Conservation (phyloP, 2,888 invertebrate species). For the Nesidiocoris tenuis region DNA sequence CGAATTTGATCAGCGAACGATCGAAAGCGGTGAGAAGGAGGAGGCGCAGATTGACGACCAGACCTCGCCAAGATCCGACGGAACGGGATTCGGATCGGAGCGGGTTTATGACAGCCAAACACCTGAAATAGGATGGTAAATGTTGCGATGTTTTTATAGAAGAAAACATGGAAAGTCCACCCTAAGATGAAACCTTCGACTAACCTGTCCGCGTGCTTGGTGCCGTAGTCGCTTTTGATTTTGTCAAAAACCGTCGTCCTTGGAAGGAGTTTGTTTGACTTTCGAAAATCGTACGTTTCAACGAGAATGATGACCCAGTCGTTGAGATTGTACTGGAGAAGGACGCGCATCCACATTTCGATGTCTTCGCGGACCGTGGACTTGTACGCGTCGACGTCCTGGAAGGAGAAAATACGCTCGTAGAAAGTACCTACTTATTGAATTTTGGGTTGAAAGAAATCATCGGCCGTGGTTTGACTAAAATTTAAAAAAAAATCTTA, state of each 20-base stretch:
- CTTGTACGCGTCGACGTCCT: conserved; percentile 94
- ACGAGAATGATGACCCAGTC: conserved; percentile 95
- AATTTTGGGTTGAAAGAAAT: no score
- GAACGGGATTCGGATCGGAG: conserved; percentile 84
- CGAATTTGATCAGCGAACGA: conserved; percentile 78
- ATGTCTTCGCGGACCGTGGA: conserved; percentile 84
- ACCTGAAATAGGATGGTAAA: no score
- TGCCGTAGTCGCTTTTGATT: conserved; percentile 89
- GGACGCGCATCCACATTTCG: conserved; percentile 78
- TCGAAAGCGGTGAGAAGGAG: conserved; percentile 84
- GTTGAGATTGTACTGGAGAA: conserved; percentile 71
- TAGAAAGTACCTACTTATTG: no score
- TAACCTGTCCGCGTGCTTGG: conserved; percentile 75
- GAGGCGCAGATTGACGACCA: conserved; percentile 79
- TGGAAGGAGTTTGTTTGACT: conserved; percentile 86
- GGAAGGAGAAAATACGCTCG: conserved; percentile 50
- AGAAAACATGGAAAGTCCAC: no score
- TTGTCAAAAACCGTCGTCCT: conserved; percentile 92
- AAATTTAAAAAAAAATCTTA: no score
- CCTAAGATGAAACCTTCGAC: not conserved
- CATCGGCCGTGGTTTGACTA: no score
- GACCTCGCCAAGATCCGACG: conserved; percentile 84
- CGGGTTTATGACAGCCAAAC: conserved; percentile 87
- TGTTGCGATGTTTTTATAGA: no score
- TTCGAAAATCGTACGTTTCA: conserved; percentile 86